Evolutionary conservation across 64 coral and sea anemone species (phyloP).

Genomic region (Montipora cactus): DNA sequence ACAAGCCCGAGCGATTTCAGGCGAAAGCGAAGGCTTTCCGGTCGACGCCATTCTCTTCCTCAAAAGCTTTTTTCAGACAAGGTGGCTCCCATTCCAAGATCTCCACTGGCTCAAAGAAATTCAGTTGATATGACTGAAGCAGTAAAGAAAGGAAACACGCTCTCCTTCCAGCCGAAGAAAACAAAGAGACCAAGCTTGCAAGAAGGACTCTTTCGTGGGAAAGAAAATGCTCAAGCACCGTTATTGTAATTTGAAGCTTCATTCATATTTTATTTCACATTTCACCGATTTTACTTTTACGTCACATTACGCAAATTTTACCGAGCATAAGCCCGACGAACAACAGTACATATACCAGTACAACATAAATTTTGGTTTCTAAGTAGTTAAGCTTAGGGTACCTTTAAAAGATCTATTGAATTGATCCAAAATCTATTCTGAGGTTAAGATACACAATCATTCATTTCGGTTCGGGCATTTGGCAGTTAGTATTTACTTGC

Average conservation of each 20-base stretch:
- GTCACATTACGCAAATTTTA: too few relatives aligned
- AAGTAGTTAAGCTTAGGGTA: too few relatives aligned
- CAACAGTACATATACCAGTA: too few relatives aligned
- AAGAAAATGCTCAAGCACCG: constrained; percentile 68
- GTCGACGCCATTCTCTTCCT: constrained; percentile 76
- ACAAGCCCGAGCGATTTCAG: constrained; percentile 81
- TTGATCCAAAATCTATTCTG: too few relatives aligned
- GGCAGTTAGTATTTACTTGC: too few relatives aligned
- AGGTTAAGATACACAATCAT: too few relatives aligned
- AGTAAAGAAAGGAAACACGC: constrained; percentile 65
- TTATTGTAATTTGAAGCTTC: constrained; percentile 16
- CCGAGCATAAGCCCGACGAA: too few relatives aligned
- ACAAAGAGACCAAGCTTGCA: constrained; percentile 63
- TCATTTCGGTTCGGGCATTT: too few relatives aligned
- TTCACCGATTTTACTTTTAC: background rate
- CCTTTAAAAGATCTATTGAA: too few relatives aligned
- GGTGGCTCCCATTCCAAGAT: constrained; percentile 55
- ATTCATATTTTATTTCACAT: background rate
- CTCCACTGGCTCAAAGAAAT: constrained; percentile 82
- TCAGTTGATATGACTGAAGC: constrained; percentile 31
- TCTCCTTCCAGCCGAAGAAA: constrained; percentile 21
- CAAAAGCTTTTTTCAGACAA: constrained; percentile 91
- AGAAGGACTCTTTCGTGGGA: constrained; percentile 76
- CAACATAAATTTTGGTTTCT: too few relatives aligned
- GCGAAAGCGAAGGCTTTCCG: constrained; percentile 57